Evolutionary conservation across 2,113 vertebrate genomes (phyloP).

Genomic region (Leuciscus idus): DNA sequence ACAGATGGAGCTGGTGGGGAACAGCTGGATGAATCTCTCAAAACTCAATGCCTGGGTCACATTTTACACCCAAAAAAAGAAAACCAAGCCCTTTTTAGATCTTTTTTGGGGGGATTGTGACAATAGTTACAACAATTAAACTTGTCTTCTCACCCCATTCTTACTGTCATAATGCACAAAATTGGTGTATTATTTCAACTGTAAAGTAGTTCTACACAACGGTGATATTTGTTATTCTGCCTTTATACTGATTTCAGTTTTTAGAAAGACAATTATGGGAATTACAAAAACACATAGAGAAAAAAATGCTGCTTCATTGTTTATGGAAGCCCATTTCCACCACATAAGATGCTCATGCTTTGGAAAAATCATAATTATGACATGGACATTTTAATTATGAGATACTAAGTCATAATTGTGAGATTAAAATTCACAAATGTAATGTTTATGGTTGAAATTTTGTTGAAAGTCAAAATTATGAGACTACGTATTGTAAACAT

Average conservation of each 20-base stretch:
- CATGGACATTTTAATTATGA: neutral
- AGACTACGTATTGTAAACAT: neutral
- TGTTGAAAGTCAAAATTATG: neutral
- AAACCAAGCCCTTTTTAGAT: neutral
- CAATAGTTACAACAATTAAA: neutral
- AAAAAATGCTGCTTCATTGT: neutral
- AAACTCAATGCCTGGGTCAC: neutral
- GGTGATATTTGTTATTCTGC: neutral
- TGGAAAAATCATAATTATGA: neutral
- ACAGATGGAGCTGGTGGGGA: conserved; percentile 46
- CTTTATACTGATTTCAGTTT: neutral
- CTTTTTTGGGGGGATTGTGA: neutral
- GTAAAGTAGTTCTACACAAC: neutral
- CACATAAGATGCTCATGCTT: neutral
- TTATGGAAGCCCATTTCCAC: neutral
- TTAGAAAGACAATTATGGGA: neutral
- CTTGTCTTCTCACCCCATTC: neutral
- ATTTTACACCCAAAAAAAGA: neutral
- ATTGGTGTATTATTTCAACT: neutral
- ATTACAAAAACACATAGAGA: neutral
- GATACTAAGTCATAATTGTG: neutral
- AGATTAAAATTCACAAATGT: neutral
- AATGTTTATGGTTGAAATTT: no score
- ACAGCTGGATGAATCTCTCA: conserved; percentile 2
- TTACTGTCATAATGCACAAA: neutral